phyloP scores from a whole-genome alignment of 2,113 vertebrate species.

The Callospermophilus lateralis region DNA sequence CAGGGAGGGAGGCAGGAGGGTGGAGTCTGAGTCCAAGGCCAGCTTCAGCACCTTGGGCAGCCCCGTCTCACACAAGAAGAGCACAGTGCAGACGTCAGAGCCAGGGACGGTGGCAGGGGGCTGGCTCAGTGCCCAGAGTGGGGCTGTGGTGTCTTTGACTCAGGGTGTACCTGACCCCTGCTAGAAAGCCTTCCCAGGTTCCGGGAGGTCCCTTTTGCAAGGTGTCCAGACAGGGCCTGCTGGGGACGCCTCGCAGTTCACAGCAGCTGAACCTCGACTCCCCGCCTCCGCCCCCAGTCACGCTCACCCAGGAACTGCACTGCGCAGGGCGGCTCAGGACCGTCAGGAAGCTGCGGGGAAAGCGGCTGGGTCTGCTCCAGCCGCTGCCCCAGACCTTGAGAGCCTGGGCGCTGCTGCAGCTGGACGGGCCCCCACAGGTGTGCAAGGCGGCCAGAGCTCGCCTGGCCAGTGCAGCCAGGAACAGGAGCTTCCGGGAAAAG shows the following conservation, averaged over 20 bases:
- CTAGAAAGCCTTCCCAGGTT: background rate
- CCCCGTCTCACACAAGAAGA: background rate
- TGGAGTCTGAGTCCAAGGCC: too few species aligned
- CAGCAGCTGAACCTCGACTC: background rate
- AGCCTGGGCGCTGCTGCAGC: conserved; percentile 91
- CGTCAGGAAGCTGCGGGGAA: conserved; percentile 91
- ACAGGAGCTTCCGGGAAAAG: conserved; percentile 91
- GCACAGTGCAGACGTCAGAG: background rate
- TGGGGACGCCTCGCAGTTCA: background rate
- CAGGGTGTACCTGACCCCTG: background rate
- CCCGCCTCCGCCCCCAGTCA: conserved; percentile 82
- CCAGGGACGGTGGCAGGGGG: fast-evolving
- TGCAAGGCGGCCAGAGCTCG: conserved; percentile 88
- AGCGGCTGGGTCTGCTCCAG: conserved; percentile 90
- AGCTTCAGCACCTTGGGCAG: background rate
- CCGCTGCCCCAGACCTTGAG: conserved; percentile 91
- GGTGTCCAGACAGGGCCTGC: fast-evolving
- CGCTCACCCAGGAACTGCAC: conserved; percentile 89
- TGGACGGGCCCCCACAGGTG: conserved; percentile 91
- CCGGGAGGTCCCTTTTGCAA: background rate
- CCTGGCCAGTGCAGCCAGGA: conserved; percentile 86
- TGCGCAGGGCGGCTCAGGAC: conserved; percentile 88
- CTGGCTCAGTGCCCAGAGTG: fast-evolving
- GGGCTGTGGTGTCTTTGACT: background rate
- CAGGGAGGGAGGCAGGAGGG: background rate